phyloP scores from a whole-genome alignment of 2,888 invertebrate species.

The Meiosimyza platycephala region DNA sequence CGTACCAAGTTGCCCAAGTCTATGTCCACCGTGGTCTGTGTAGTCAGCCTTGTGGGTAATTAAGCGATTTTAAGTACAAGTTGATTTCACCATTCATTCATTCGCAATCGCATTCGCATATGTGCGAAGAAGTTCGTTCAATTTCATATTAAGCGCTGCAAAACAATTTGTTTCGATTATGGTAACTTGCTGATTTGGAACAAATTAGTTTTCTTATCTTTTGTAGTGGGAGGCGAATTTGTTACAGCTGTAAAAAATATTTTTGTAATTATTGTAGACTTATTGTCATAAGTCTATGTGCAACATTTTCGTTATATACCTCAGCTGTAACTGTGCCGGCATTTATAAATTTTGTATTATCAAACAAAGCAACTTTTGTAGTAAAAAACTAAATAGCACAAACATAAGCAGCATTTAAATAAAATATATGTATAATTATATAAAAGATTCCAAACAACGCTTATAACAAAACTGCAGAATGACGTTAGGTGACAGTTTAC shows the following conservation, averaged over 20 bases:
- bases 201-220: slow-evolving; percentile 8
- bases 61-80: slow-evolving; percentile 57
- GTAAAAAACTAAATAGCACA: too few species aligned
- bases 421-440: background rate
- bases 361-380: too few species aligned
- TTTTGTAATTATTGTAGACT: too few species aligned
- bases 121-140: slow-evolving; percentile 45
- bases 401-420: too few species aligned
- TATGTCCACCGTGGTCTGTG: slow-evolving; percentile 15
- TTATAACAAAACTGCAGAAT: slow-evolving; percentile 37
- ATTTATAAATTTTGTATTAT: too few species aligned
- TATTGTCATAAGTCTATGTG: too few species aligned
- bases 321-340: too few species aligned
- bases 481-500: slow-evolving; percentile 50
- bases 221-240: slow-evolving; percentile 27
- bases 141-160: slow-evolving; percentile 47
- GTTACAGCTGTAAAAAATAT: slow-evolving; percentile 45
- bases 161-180: slow-evolving; percentile 61
- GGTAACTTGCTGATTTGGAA: slow-evolving; percentile 62
- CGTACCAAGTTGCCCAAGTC: background rate
- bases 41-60: slow-evolving; percentile 42
- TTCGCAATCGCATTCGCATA: slow-evolving; percentile 29
- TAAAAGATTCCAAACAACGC: background rate
- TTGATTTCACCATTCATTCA: slow-evolving; percentile 22
- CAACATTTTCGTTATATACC: too few species aligned